phyloP scores from a whole-genome alignment of 1,140 invertebrate genomes.

The Latrodectus geometricus region DNA sequence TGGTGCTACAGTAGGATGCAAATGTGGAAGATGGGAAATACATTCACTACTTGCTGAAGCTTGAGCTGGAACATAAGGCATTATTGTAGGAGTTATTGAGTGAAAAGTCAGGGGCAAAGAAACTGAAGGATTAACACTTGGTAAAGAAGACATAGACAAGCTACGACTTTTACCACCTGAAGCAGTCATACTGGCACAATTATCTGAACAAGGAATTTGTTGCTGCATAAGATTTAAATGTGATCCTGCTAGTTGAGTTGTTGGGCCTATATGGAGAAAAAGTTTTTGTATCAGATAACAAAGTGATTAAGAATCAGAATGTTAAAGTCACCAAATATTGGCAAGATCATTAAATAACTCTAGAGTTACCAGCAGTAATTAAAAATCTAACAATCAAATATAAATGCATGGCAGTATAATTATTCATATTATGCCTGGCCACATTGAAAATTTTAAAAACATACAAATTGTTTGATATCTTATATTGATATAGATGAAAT shows the following conservation, averaged over 20 bases:
- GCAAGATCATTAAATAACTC: too few relatives aligned
- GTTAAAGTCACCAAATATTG: too few relatives aligned
- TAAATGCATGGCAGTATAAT: too few relatives aligned
- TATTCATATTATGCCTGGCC: too few relatives aligned
- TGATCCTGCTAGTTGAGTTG: constrained; percentile 50
- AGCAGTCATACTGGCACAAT: constrained; percentile 27
- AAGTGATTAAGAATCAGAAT: too few relatives aligned
- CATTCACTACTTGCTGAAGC: constrained; percentile 29
- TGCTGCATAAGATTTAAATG: constrained; percentile 49
- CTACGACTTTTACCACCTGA: constrained; percentile 45
- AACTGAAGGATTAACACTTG: constrained; percentile 34
- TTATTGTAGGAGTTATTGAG: constrained; percentile 33
- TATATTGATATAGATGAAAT: too few relatives aligned
- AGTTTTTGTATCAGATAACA: background rate
- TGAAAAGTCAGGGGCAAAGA: constrained; percentile 64
- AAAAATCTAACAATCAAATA: too few relatives aligned
- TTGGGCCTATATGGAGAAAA: constrained; percentile 55
- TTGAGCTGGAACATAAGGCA: constrained; percentile 34
- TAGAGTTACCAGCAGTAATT: too few relatives aligned
- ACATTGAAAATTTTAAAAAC: too few relatives aligned
- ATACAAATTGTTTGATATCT: too few relatives aligned
- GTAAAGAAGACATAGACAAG: constrained; percentile 41
- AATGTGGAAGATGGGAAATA: constrained; percentile 42
- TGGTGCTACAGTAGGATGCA: constrained; percentile 36
- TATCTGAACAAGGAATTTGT: constrained; percentile 31